A percentile compares a stretch with the other conserved stretches of the same genome.
Evolutionary conservation across 2,113 vertebrate genomes (phyloP).

Genomic region (Anoura caudifer): DNA sequence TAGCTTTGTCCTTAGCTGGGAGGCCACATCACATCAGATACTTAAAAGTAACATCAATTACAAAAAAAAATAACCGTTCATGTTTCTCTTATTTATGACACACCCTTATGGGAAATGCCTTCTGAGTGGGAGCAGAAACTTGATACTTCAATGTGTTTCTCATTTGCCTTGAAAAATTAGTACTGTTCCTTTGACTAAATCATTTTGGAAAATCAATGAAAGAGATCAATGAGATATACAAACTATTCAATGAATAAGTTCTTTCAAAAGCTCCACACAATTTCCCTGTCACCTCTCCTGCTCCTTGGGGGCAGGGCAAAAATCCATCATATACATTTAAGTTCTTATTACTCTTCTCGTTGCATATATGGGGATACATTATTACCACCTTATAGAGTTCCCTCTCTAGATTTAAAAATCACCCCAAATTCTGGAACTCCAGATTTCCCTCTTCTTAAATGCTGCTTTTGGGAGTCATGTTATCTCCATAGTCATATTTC

Average conservation of each 20-base stretch:
- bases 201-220: neutral
- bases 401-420: neutral
- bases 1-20: neutral
- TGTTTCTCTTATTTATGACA: neutral
- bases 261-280: neutral
- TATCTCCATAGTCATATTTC: neutral
- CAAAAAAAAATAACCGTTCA: neutral
- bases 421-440: neutral
- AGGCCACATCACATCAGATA: neutral
- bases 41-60: neutral
- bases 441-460: neutral
- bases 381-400: neutral
- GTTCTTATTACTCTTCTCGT: neutral
- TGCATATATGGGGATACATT: neutral
- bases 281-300: neutral
- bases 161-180: neutral
- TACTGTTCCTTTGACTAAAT: neutral
- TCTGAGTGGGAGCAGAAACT: neutral
- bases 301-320: neutral
- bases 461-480: neutral
- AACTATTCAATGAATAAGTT: neutral
- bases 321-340: neutral
- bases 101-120: neutral
- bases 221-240: neutral
- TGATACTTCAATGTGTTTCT: neutral